Evolutionary conservation across 2,797 vertebrate genomes (phyloP), one percentile per base, ranked within the genome.

Genomic region (Alcedo quadribrachys): DNA sequence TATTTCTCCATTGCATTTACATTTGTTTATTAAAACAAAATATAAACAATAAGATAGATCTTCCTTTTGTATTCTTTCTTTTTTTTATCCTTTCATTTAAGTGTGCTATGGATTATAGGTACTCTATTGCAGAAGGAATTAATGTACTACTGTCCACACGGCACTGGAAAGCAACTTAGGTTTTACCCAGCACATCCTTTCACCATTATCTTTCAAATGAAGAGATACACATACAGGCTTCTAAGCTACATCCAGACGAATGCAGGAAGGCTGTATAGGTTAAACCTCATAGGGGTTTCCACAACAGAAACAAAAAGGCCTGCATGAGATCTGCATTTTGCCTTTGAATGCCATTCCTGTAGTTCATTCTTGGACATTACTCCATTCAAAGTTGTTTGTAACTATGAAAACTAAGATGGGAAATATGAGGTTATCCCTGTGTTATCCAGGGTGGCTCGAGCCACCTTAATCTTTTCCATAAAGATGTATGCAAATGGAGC

Each of bases 401-500:
- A 68, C 43, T 11, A 43, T 8, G 35, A 75, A 74, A 62, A 79
- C 37, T 16, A 79, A 73, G 57, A 84, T 20, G 25, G 43, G 54
- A 89, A 70, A 66, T 12, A 42, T 3, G 27, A 75, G 11, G 33
- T 61, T 85, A 63, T 6, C 25, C 55, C 9, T n/a, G 32, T 19
- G 25, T 25, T 69, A 1, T 35, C 48, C 4, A 2, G 45, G 12
- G 24, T 70, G 81, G 25, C 48, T 88, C 33, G 14, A 40, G 37
- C 37, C 37, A 40, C 37, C 33, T 75, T 85, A 25, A 2, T 42
- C 63, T 66, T 83, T 95, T 89, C 80, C 91, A 93, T 53, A 77
- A 76, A 88, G 74, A 93, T 74, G 67, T 42, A 91, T 74, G 65
- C 50, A 93, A 96, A 93, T 80, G 8, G n/a, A 86, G 43, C 77